Evolutionary conservation across 2,888 invertebrate genomes (phyloP).

Genomic region (Dynastes tityus): DNA sequence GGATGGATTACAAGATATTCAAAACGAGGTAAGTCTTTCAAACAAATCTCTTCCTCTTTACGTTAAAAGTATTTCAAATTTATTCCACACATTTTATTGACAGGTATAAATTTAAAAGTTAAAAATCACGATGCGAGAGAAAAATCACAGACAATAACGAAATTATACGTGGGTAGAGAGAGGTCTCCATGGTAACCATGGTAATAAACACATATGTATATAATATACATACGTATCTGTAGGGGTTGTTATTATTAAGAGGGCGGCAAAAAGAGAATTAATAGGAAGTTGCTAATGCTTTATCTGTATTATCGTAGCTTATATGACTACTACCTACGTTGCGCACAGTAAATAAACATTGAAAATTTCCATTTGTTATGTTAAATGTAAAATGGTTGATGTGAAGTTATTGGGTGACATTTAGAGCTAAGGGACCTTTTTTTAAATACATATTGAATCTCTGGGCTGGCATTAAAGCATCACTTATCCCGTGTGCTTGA

Average conservation of each 20-base stretch:
- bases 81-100: neutral
- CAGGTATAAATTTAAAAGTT: neutral
- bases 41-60: neutral
- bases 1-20: constrained; percentile 50
- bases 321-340: neutral
- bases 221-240: constrained; percentile 11
- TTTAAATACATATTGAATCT: no score
- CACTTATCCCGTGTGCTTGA: no score
- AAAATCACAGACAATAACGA: constrained; percentile 23
- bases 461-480: no score
- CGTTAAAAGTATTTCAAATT: no score
- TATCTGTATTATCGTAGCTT: constrained; percentile 10
- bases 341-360: constrained; percentile 4
- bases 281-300: constrained; percentile 22
- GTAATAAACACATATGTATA: constrained; percentile 33
- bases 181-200: constrained; percentile 38
- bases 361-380: constrained; percentile 1
- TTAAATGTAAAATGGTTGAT: neutral
- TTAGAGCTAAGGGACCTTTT: constrained; percentile 1
- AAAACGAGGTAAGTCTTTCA: constrained; percentile 40
- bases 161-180: constrained; percentile 27
- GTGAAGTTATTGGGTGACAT: neutral
- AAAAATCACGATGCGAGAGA: neutral
- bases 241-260: constrained; percentile 23
- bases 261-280: constrained; percentile 29